A percentile compares a stretch with the other conserved stretches of the same genome.
Evolutionary conservation across 2,888 invertebrate species (phyloP).

Genomic region (Onthophagus sagittarius): DNA sequence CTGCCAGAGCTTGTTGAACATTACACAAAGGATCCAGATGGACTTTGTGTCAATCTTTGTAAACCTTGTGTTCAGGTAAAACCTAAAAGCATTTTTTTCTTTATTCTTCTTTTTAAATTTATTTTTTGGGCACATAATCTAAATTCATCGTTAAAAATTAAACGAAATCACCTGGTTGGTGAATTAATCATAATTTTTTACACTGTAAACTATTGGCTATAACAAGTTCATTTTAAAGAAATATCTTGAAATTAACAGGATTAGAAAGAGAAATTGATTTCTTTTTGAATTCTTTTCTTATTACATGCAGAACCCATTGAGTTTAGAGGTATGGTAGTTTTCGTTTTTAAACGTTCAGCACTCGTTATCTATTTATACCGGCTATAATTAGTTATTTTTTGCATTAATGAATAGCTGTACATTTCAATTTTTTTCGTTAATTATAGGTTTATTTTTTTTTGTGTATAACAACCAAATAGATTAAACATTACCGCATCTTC

Average conservation of each 20-base stretch:
- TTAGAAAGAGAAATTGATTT: conserved; percentile 16
- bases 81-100: background rate
- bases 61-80: conserved; percentile 89
- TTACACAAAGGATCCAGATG: conserved; percentile 97
- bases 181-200: conserved; percentile 12
- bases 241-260: background rate
- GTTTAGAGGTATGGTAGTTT: conserved; percentile 34
- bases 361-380: conserved; percentile 6
- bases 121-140: background rate
- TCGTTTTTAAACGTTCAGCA: conserved; percentile 14
- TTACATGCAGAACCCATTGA: conserved; percentile 34
- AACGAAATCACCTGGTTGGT: background rate
- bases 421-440: background rate
- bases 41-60: conserved; percentile 94
- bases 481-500: background rate
- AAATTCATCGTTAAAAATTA: background rate
- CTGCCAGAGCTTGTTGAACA: conserved; percentile 96
- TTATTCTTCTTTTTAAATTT: background rate
- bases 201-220: conserved; percentile 34
- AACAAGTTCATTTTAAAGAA: background rate
- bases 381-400: background rate
- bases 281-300: conserved; percentile 27
- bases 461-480: background rate
- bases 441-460: background rate
- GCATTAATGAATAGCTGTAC: conserved; percentile 29